These are phyloP conservation scores for Dendrolimus houi DNA, from an alignment of 2,888 invertebrate genomes.

Conservation along the genomic window DNA sequence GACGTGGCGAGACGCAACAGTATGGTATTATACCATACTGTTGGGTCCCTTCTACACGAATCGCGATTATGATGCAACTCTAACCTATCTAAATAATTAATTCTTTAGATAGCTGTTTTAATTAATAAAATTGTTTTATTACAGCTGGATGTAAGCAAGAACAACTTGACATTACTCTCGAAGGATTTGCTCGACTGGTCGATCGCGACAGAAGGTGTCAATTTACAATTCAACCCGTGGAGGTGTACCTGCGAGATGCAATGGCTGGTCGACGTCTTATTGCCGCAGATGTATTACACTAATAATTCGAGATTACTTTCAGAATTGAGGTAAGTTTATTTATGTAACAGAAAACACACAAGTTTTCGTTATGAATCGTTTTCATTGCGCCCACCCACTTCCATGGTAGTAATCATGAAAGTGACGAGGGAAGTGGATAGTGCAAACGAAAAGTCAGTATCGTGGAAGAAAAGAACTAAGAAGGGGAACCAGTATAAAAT, in stretches of 20 bases:
- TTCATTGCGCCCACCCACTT: too few relatives aligned
- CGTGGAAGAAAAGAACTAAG: too few relatives aligned
- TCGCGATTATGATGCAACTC: too few relatives aligned
- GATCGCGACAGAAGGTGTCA: conserved; percentile 47
- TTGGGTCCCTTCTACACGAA: too few relatives aligned
- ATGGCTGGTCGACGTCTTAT: conserved; percentile 73
- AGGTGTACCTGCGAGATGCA: conserved; percentile 77
- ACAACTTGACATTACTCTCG: conserved; percentile 59
- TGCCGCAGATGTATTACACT: conserved; percentile 62
- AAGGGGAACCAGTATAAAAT: too few relatives aligned
- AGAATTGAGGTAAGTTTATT: conserved; percentile 61
- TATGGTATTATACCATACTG: too few relatives aligned
- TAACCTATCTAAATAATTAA: neutral
- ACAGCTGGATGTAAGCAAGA: conserved; percentile 76
- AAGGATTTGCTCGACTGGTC: conserved; percentile 52
- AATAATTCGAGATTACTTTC: conserved; percentile 57
- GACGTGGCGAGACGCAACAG: too few relatives aligned
- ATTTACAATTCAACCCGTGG: conserved; percentile 79
- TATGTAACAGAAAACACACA: too few relatives aligned
- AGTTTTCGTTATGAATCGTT: too few relatives aligned
- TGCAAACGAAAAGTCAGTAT: too few relatives aligned
- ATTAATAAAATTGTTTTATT: conserved; percentile 4
- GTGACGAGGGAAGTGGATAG: too few relatives aligned
- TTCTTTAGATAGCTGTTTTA: neutral
- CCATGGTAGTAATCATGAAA: too few relatives aligned